phyloP scores from a whole-genome alignment of 92 coral and sea anemone species.

The Parazoanthus atlanticus region DNA sequence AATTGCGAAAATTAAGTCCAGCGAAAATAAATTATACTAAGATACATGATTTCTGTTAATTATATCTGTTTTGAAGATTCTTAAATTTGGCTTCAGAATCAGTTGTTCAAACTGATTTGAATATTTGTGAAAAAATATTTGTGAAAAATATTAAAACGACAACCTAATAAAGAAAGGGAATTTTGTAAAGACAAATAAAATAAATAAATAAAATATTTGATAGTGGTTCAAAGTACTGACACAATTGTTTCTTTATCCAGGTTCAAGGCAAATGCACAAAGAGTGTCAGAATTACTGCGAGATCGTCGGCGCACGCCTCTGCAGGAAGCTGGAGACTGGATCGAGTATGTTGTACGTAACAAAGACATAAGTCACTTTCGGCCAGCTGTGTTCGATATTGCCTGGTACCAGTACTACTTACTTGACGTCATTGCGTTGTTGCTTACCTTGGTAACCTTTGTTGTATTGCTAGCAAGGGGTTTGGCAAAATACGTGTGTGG shows the following conservation, averaged over 20 bases:
- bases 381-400: not conserved
- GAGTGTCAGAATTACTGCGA: not conserved
- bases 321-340: slow-evolving; percentile 10
- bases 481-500: not conserved
- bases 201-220: no score
- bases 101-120: no score
- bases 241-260: not conserved
- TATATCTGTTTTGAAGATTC: no score
- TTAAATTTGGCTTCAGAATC: no score
- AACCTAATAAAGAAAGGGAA: no score
- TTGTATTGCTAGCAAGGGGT: not conserved
- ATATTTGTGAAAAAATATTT: no score
- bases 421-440: not conserved
- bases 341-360: not conserved
- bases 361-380: not conserved
- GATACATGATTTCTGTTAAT: no score
- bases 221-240: not conserved
- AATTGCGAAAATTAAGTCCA: no score
- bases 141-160: no score
- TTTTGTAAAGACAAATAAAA: no score
- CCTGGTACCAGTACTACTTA: slow-evolving; percentile 5
- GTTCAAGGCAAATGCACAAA: not conserved
- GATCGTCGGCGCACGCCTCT: slow-evolving; percentile 9
- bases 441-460: not conserved
- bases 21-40: no score